Conservation (phyloP, 2,797 vertebrate genomes). For the Orientallactaga sibirica region DNA sequence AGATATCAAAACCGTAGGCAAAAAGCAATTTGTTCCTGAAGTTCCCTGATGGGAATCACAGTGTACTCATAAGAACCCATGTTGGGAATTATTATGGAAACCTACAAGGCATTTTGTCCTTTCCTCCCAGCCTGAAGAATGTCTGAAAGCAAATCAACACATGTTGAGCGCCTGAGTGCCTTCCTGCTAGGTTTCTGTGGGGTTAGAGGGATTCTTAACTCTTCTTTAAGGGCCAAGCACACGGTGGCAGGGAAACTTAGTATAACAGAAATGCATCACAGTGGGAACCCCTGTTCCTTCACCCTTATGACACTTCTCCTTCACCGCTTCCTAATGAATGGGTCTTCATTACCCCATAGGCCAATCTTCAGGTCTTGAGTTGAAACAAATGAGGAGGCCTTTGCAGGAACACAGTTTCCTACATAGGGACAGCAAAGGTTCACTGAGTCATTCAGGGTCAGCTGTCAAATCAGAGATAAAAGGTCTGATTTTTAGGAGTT, state of each 20-base stretch:
- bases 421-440: background rate
- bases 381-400: constrained; percentile 49
- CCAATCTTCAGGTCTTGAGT: constrained; percentile 1
- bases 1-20: constrained; percentile 44
- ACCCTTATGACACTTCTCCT: background rate
- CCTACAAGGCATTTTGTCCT: background rate
- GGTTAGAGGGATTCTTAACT: constrained; percentile 17
- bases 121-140: constrained; percentile 39
- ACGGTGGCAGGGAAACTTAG: background rate
- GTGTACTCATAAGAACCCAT: constrained; percentile 59
- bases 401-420: background rate
- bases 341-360: background rate
- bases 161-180: background rate
- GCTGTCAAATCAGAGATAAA: constrained; percentile 76
- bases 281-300: background rate
- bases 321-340: constrained; percentile 22
- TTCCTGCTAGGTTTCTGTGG: background rate
- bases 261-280: constrained; percentile 23
- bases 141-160: constrained; percentile 62
- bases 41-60: constrained; percentile 51
- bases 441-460: constrained; percentile 53
- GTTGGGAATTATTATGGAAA: constrained; percentile 51
- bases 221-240: constrained; percentile 14
- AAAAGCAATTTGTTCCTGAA: constrained; percentile 71
- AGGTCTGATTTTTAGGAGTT: constrained; percentile 70